phyloP scores from a whole-genome alignment of 92 coral and sea anemone genomes.

The Metridium senile region DNA sequence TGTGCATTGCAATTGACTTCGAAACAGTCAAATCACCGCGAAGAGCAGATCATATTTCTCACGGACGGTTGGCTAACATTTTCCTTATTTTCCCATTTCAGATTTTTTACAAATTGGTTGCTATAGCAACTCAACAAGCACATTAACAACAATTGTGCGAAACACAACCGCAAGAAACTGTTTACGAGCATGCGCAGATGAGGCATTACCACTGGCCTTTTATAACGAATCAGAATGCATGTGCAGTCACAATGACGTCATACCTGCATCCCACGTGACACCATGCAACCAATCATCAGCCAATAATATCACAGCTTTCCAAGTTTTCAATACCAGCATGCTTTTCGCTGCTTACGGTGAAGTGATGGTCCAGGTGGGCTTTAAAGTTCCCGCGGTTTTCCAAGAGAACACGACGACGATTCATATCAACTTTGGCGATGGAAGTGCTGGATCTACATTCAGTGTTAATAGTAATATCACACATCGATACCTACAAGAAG shows the following conservation, averaged over 20 bases:
- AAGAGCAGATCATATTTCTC: no score
- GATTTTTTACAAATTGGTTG: conserved; percentile 41
- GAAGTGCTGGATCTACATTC: not conserved
- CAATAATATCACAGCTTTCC: not conserved
- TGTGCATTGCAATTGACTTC: no score
- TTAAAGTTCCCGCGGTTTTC: conserved; percentile 9
- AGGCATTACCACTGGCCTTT: conserved; percentile 64
- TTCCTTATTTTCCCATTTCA: not conserved
- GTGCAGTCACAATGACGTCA: conserved; percentile 40
- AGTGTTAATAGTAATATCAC: conserved; percentile 3
- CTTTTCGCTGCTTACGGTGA: conserved; percentile 32
- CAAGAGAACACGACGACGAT: conserved; percentile 8
- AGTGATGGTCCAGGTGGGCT: conserved; percentile 3
- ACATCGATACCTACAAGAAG: conserved; percentile 42
- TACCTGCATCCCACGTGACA: not conserved
- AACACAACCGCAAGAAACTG: conserved; percentile 33
- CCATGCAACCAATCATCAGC: conserved; percentile 8
- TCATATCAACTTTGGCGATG: conserved; percentile 72
- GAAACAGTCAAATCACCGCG: no score
- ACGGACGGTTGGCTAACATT: no score
- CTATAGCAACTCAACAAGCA: conserved; percentile 10
- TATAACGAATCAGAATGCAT: conserved; percentile 54
- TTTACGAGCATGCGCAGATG: conserved; percentile 59
- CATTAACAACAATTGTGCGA: not conserved
- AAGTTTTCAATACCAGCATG: conserved; percentile 47